Base-by-base conservation (phyloP, 64 coral and sea anemone species). In the Platygyra sinensis region DNA sequence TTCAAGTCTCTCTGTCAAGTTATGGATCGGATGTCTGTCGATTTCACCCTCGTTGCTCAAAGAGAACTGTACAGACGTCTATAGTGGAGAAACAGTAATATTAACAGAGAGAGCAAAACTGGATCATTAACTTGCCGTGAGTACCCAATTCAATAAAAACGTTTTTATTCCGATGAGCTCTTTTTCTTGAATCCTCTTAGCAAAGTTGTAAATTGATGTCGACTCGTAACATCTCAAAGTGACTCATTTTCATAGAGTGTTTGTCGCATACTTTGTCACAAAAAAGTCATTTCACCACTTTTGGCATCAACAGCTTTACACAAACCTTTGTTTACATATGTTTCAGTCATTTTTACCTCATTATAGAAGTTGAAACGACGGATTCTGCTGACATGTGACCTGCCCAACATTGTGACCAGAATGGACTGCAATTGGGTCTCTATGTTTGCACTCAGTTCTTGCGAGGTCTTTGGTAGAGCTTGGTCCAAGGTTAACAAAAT, bases 1-100 rank as follows among this genome's bases (percentile, higher is more conserved):
- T 51, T 85, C 63, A 28, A 85, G 81, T 28, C 62, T 24, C n/a
- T 69, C 63, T 85, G 69, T 85, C 11, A 85, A 29, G 51, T 32
- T 12, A 3, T 69, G 2, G 33, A 85, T 38, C 29, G 81, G 81
- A 85, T 85, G 49, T 36, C 69, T 10, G 36, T 50, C 22, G 46
- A 32, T 39, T 10, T 85, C 10, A 49, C 63, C 81, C 38, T 85
- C 81, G n/a, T 85, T 85, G 63, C 81, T 85, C 62, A 85, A 51
- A 3, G 20, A 50, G 12, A 85, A 71, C 27, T 16, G 30, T 42
- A 85, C 38, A 17, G 63, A 85, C 27, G 63, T 72, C 81, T 85
- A 36, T 36, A 29, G 13, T 39, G 28, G 22, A 65, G 25, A 69
- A 51, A n/a, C 25, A 80, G 28, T 61, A 27, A 24, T 27, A 0